Evolutionary conservation across 2,797 vertebrate species (phyloP).

Genomic region (Sebastes miniatus): DNA sequence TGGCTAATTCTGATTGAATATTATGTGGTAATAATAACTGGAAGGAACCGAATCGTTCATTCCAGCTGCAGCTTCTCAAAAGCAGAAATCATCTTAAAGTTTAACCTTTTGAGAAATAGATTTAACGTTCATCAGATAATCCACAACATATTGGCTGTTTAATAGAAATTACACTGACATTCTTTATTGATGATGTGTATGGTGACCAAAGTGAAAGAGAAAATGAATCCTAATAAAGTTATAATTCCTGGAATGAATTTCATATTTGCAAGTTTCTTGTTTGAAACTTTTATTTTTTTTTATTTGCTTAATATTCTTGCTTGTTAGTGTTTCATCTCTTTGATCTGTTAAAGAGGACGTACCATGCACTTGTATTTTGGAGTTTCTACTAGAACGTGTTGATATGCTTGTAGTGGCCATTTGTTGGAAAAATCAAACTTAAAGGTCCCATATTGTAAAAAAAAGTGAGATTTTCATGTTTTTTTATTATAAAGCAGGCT

Average conservation of each 20-base stretch:
- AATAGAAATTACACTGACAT: constrained; percentile 36
- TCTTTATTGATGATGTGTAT: constrained; percentile 53
- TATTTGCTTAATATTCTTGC: no score
- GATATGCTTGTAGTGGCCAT: no score
- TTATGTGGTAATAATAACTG: background rate
- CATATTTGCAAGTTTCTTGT: background rate
- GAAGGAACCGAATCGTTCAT: constrained; percentile 30
- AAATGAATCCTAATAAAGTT: constrained; percentile 72
- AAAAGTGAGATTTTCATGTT: no score
- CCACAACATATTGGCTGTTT: constrained; percentile 23
- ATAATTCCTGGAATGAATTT: constrained; percentile 63
- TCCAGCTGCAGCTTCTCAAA: background rate
- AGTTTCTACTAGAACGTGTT: no score
- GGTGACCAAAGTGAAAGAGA: constrained; percentile 73
- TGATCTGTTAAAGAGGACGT: no score
- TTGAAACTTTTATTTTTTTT: no score
- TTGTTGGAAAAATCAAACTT: no score
- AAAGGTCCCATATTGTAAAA: no score
- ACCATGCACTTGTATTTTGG: no score
- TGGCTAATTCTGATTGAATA: background rate
- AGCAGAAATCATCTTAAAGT: no score
- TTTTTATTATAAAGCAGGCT: no score
- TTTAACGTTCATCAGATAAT: background rate
- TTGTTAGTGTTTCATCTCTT: no score
- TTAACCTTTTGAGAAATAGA: background rate